phyloP scores from a whole-genome alignment of 2,113 vertebrate genomes.

The Phainopepla nitens region DNA sequence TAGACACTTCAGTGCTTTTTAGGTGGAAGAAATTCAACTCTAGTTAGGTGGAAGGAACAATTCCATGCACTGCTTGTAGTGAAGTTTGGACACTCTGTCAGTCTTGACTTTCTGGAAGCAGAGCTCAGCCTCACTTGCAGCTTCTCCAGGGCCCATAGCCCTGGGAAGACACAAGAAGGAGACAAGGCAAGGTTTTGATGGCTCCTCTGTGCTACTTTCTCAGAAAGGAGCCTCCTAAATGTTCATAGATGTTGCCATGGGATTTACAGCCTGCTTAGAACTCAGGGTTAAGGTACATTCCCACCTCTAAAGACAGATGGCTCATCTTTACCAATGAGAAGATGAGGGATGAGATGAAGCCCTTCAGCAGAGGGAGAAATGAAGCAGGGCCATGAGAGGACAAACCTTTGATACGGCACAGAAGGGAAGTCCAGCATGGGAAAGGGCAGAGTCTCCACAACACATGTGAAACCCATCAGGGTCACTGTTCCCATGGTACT shows the following conservation, averaged over 20 bases:
- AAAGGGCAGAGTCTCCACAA: slow-evolving; percentile 16
- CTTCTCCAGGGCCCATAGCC: not conserved
- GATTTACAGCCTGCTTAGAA: not conserved
- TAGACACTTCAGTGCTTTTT: not conserved
- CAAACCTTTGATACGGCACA: not conserved
- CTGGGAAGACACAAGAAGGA: not conserved
- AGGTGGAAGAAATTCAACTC: not conserved
- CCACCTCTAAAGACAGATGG: not conserved
- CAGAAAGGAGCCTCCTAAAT: not conserved
- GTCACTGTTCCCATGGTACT: not conserved
- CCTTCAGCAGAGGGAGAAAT: not conserved
- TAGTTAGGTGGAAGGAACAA: not conserved
- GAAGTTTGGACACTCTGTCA: not conserved
- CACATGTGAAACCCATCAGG: slow-evolving; percentile 52
- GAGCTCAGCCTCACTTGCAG: not conserved
- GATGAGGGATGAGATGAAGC: not conserved
- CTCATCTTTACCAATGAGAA: not conserved
- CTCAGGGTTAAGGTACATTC: not conserved
- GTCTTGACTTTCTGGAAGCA: not conserved
- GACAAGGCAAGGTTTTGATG: not conserved
- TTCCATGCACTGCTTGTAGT: not conserved
- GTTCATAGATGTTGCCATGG: not conserved
- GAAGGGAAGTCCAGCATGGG: not conserved
- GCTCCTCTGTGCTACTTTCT: not conserved
- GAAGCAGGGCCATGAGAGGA: not conserved